Base-by-base conservation (phyloP, 2,797 vertebrate genomes). In the Schizothorax lantsangensis region DNA sequence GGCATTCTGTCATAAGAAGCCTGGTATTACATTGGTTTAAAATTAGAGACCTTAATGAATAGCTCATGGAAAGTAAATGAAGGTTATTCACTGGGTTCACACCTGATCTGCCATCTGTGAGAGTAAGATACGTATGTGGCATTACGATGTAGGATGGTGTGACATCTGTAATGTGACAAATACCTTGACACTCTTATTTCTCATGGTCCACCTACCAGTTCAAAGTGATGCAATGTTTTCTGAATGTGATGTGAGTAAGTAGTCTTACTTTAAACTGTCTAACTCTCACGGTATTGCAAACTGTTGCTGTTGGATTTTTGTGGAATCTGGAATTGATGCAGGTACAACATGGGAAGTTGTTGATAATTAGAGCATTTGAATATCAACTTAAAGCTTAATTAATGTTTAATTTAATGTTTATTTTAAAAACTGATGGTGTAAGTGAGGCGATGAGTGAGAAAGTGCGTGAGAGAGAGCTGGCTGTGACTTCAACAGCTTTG, bases 401-500 rank as follows among this genome's bases (percentile, higher is more conserved):
- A 68, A 69, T 57, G 33, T 80, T 85, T 86, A 26, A 83, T 88
- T 87, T 69, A 71, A 84, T 88, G 74, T 79, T 87, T 88, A 85
- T 79, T 79, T 84, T 52, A 33, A 84, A 69, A 30, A 62, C 21
- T 43, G 23, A 71, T 21, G 3, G 52, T 10, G 19, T 73, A 64
- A 85, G 52, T 40, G 52, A 23, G 36, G n/a, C 17, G 6, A 26
- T 49, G 59, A 36, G 68, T 64, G 73, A 84, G 52, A 54, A 23
- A 17, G 12, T 26, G 71, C 38, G 15, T 17, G 71, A 54, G 79
- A 87, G 64, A 83, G 38, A 81, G 71, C 64, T 81, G 77, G 81
- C 66, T 88, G 84, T 73, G 88, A 89, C 89, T 88, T 90, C 66
- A 75, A 57, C 72, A 87, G 86, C 87, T 89, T 79, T 89, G 81